Conservation (phyloP, 2,888 invertebrate species). For the Villa cingulata region DNA sequence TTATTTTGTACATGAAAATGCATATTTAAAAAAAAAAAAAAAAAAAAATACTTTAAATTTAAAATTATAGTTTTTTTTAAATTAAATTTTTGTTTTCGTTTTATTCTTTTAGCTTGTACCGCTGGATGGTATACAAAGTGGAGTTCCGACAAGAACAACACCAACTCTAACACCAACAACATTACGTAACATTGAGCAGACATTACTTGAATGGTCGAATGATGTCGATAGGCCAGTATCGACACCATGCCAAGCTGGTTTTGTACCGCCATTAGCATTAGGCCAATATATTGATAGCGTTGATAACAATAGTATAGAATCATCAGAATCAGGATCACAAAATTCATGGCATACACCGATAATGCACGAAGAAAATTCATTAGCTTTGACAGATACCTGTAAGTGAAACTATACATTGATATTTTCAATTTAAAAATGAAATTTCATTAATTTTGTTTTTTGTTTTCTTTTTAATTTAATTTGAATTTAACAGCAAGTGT, state of each 20-base stretch:
- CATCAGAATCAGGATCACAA: slow-evolving; percentile 35
- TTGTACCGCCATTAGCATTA: slow-evolving; percentile 65
- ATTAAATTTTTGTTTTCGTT: slow-evolving; percentile 11
- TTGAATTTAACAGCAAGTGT: slow-evolving; percentile 28
- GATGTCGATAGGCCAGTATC: slow-evolving; percentile 58
- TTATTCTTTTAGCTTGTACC: slow-evolving; percentile 58
- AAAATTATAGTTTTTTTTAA: neutral
- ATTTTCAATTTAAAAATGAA: no score
- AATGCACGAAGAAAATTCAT: slow-evolving; percentile 26
- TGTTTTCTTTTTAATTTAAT: neutral
- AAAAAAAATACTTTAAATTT: no score
- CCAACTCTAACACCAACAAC: slow-evolving; percentile 91
- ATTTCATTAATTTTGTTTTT: neutral
- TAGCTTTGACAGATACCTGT: slow-evolving; percentile 35
- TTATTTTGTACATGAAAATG: no score
- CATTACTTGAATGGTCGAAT: slow-evolving; percentile 73
- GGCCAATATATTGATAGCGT: slow-evolving; percentile 16
- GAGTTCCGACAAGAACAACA: slow-evolving; percentile 84
- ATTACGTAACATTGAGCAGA: slow-evolving; percentile 80
- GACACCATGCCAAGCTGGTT: slow-evolving; percentile 77
- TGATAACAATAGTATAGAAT: slow-evolving; percentile 28
- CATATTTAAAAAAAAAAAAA: no score
- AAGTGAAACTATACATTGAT: slow-evolving; percentile 19
- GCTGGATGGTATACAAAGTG: slow-evolving; percentile 73
- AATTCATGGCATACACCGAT: slow-evolving; percentile 28